These are phyloP conservation scores for Drosophila suzukii DNA, from an alignment of 1,140 invertebrate genomes.

Conservation along the genomic window DNA sequence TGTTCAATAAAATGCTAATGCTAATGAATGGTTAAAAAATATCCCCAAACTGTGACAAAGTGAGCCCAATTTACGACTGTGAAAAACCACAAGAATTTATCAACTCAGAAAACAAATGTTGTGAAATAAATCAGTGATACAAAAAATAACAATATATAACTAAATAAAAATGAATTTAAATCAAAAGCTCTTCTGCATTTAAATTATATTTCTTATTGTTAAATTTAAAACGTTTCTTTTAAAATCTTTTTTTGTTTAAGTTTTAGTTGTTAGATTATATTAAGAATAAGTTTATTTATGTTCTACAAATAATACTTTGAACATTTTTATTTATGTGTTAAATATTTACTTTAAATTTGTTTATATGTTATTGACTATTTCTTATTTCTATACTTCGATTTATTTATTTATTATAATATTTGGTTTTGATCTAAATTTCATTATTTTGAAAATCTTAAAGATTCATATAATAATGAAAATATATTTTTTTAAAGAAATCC, in stretches of 20 bases:
- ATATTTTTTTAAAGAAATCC: conserved; percentile 11
- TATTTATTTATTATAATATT: background rate
- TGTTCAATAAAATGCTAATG: conserved; percentile 5
- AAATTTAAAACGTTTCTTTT: too few relatives aligned
- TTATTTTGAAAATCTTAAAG: background rate
- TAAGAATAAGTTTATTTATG: too few relatives aligned
- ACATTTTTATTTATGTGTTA: too few relatives aligned
- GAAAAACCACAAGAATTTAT: background rate
- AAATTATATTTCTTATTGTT: background rate
- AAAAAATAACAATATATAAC: conserved; percentile 1
- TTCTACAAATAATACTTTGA: too few relatives aligned
- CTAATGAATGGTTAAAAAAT: conserved; percentile 6
- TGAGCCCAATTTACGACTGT: conserved; percentile 6
- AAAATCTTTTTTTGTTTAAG: too few relatives aligned
- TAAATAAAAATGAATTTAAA: background rate
- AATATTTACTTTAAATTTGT: too few relatives aligned
- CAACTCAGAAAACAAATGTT: background rate
- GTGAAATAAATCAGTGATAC: conserved; percentile 23
- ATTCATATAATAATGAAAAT: background rate
- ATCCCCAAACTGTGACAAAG: conserved; percentile 30
- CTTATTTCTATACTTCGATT: too few relatives aligned
- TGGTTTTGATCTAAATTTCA: background rate
- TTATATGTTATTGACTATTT: too few relatives aligned
- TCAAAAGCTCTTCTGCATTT: background rate
- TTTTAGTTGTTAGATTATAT: too few relatives aligned